Percentiles rank a stretch among this genome's conserved stretches.
phyloP scores from a whole-genome alignment of 2,888 invertebrate genomes.

The Nineta flava region DNA sequence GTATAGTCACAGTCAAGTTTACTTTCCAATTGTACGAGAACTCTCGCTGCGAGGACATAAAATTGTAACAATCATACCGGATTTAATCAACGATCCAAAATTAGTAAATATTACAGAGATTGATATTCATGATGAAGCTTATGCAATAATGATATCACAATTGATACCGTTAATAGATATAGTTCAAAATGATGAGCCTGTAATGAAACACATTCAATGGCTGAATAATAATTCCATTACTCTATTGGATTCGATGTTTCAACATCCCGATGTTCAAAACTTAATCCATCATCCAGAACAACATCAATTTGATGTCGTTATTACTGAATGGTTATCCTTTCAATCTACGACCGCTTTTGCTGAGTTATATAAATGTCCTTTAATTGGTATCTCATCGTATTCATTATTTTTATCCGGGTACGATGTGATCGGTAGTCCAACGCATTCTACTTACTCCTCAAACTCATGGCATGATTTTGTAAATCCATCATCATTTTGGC shows the following conservation, averaged over 20 bases:
- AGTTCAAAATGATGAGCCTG: too few species aligned
- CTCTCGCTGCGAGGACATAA: constrained; percentile 30
- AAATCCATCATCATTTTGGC: not conserved
- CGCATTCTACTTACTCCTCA: constrained; percentile 11
- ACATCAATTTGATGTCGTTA: constrained; percentile 18
- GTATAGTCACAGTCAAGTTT: constrained; percentile 31
- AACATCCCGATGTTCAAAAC: constrained; percentile 9
- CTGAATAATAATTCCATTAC: constrained; percentile 7
- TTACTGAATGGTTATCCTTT: constrained; percentile 15
- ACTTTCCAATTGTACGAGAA: constrained; percentile 24
- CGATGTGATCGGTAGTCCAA: constrained; percentile 13
- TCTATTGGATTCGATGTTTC: constrained; percentile 9
- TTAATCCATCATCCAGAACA: constrained; percentile 1
- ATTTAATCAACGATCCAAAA: constrained; percentile 19
- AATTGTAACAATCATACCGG: constrained; percentile 26
- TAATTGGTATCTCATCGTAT: constrained; percentile 14
- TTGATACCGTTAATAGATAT: not conserved
- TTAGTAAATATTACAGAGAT: constrained; percentile 25
- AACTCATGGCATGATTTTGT: constrained; percentile 2
- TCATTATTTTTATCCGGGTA: constrained; percentile 5
- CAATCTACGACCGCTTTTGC: constrained; percentile 10
- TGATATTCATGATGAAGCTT: constrained; percentile 20
- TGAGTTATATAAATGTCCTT: constrained; percentile 17
- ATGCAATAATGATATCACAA: constrained; percentile 10
- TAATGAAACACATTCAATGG: too few species aligned